These are phyloP conservation scores for Andrena bucephala DNA, from an alignment of 2,888 invertebrate species.

Conservation along the genomic window DNA sequence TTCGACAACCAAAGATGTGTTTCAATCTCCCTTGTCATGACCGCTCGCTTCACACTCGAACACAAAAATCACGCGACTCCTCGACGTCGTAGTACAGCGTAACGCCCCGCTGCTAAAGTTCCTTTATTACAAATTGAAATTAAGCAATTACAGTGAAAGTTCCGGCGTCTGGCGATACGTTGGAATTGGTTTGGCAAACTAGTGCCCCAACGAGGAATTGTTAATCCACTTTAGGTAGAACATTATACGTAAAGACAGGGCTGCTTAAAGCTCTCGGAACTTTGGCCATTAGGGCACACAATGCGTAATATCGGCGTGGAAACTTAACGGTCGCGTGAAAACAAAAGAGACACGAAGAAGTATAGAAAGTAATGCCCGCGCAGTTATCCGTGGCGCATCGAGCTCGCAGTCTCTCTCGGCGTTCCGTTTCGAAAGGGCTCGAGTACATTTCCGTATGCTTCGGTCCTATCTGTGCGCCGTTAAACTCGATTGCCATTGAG, in stretches of 20 bases:
- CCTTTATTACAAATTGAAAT: constrained; percentile 13
- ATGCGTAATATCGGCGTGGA: constrained; percentile 24
- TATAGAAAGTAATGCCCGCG: neutral
- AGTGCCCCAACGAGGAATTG: constrained; percentile 24
- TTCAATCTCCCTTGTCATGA: constrained; percentile 10
- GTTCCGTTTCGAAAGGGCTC: constrained; percentile 8
- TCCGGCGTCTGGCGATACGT: constrained; percentile 19
- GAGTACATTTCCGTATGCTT: constrained; percentile 26
- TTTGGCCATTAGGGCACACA: constrained; percentile 30
- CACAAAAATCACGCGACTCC: too few species aligned
- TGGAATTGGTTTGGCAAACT: constrained; percentile 44
- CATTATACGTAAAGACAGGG: constrained; percentile 25
- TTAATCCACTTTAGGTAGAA: constrained; percentile 42
- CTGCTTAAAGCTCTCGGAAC: constrained; percentile 28
- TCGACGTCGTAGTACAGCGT: neutral
- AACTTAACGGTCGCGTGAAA: constrained; percentile 14
- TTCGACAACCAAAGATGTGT: neutral
- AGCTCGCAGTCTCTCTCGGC: neutral
- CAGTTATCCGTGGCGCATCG: constrained; percentile 15
- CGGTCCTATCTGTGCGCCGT: constrained; percentile 39
- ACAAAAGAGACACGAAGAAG: constrained; percentile 6
- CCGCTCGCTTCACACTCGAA: too few species aligned
- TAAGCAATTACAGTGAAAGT: constrained; percentile 32
- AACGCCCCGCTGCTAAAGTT: neutral
- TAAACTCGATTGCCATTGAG: constrained; percentile 52